Percentiles rank a stretch among this genome's conserved stretches.
Evolutionary conservation across 2,797 vertebrate species (phyloP).

Genomic region (Arnoldichthys spilopterus): DNA sequence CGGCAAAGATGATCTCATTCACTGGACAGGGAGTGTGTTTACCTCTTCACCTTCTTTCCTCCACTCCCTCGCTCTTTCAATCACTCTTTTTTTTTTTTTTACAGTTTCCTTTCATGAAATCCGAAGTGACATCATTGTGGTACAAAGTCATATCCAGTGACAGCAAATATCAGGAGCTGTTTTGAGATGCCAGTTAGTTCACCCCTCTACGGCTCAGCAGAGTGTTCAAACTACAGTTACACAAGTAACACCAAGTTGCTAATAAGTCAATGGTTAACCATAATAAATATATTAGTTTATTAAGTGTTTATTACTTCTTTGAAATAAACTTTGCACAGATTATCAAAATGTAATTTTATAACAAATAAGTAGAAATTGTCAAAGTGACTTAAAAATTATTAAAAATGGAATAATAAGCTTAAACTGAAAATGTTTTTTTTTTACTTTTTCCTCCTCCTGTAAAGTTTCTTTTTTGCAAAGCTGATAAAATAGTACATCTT

Average conservation of each 20-base stretch:
- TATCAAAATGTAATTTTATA: too few relatives aligned
- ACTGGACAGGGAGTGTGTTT: conserved; percentile 42
- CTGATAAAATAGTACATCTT: too few relatives aligned
- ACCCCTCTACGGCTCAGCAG: neutral
- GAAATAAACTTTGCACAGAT: too few relatives aligned
- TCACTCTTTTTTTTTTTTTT: conserved; percentile 14
- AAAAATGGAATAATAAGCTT: too few relatives aligned
- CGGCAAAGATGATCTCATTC: conserved; percentile 55
- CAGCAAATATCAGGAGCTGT: neutral
- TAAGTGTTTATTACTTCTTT: too few relatives aligned
- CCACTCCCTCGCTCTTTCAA: conserved; percentile 20
- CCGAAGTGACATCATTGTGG: conserved; percentile 23
- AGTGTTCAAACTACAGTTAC: neutral
- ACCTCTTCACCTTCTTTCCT: conserved; percentile 42
- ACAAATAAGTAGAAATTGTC: too few relatives aligned
- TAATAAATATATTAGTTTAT: too few relatives aligned
- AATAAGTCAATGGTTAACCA: too few relatives aligned
- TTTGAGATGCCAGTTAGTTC: neutral
- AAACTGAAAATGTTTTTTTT: too few relatives aligned
- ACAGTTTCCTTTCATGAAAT: conserved; percentile 27
- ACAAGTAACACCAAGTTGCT: neutral
- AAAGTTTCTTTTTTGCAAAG: too few relatives aligned
- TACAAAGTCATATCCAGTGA: neutral
- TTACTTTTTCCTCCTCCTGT: too few relatives aligned
- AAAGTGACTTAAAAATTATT: too few relatives aligned